Evolutionary conservation across 2,888 invertebrate species (phyloP), one percentile per base, ranked within the genome.

Genomic region (Punctoribates punctum): DNA sequence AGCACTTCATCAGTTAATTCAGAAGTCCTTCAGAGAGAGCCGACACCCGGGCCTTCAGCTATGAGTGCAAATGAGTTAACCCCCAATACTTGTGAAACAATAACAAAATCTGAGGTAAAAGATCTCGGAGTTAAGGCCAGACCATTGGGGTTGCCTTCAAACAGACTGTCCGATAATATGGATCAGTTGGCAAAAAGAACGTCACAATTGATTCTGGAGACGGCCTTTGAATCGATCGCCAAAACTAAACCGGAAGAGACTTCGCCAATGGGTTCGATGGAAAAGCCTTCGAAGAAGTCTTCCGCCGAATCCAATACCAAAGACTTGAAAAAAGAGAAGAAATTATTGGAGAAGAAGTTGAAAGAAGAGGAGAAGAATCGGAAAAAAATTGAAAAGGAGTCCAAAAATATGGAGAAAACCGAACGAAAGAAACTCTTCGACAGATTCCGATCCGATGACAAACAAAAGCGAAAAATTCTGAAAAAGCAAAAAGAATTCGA

Each of bases 401-500:
- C 34, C 1, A 34, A 38, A 38, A 38, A 34, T 3, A 8, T 6
- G 5, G 67, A 67, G 5, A 1, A 11, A n/a, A 34, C 13, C 6
- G 67, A 67, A 20, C 25, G 29, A 11, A 34, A 38, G 11, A 6
- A 17, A 67, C 42, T 34, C 9, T 42, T 67, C 38, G 42, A 67
- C n/a, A 13, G 38, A n/a, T 67, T 67, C 20, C 17, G 38, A 1
- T 34, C 20, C 27, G 34, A 34, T 1, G 67, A 67, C 29, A 34
- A 38, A 20, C 67, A 67, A 20, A 67, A 67, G 67, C 1, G 34
- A 20, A 67, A 67, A n/a, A 67, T 67, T 3, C 29, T 38, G 38
- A 67, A 67, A 67, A 67, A 67, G n/a, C 67, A 67, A 20, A 67
- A 67, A 67, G 34, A 67, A 67, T 67, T 67, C 29, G 67, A 67